Conservation (phyloP, 2,113 vertebrate genomes). For the Penelope pileata region DNA sequence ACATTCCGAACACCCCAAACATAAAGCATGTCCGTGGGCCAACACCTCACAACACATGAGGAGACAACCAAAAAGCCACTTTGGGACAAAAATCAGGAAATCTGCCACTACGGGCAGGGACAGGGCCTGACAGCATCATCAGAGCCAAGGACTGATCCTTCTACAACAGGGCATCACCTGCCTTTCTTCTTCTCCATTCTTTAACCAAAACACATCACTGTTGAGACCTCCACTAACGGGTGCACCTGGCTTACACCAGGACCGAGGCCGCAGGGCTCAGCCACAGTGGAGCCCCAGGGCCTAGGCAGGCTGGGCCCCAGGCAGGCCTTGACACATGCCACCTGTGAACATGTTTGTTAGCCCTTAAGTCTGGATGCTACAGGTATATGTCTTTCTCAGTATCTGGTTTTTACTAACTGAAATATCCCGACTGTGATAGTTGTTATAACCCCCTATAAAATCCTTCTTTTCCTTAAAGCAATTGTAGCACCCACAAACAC, state of each 20-base stretch:
- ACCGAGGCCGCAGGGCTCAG: not conserved
- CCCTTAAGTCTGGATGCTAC: not conserved
- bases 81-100: fast-evolving
- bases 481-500: not conserved
- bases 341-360: not conserved
- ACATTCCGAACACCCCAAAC: not conserved
- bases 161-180: not conserved
- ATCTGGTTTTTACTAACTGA: not conserved
- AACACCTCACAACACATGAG: not conserved
- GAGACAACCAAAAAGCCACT: not conserved
- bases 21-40: not conserved
- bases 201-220: not conserved
- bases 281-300: not conserved
- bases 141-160: not conserved
- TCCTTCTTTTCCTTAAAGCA: not conserved
- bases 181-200: not conserved
- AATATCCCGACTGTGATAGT: not conserved
- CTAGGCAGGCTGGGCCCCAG: not conserved
- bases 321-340: fast-evolving
- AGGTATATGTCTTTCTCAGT: not conserved
- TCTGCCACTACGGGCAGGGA: not conserved
- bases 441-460: not conserved
- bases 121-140: not conserved
- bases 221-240: not conserved
- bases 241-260: not conserved